phyloP scores from a whole-genome alignment of 2,888 invertebrate genomes.

The Cecidostiba fungosa region DNA sequence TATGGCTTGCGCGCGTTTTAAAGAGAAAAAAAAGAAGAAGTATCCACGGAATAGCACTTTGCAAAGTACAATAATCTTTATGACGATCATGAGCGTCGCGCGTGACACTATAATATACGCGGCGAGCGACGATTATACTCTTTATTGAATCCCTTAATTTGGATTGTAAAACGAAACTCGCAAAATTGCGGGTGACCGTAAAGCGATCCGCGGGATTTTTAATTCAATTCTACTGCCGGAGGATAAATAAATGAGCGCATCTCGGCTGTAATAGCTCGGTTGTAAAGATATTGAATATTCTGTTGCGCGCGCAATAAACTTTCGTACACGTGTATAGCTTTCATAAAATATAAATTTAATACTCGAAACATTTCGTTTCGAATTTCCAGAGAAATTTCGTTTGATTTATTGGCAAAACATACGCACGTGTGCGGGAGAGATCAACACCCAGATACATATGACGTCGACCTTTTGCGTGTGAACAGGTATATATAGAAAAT shows the following conservation, averaged over 20 bases:
- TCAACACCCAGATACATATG: not conserved
- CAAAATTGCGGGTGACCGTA: not conserved
- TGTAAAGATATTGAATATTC: slow-evolving; percentile 9
- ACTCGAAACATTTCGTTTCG: not conserved
- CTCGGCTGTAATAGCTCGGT: not conserved
- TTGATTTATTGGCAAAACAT: too few relatives aligned
- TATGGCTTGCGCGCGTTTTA: not conserved
- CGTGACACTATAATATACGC: not conserved
- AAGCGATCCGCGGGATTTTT: not conserved
- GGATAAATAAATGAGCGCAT: not conserved
- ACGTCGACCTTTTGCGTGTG: not conserved
- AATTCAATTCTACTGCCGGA: not conserved
- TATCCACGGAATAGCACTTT: not conserved
- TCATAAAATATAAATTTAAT: not conserved
- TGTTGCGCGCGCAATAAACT: not conserved
- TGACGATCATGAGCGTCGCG: not conserved
- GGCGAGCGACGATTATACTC: too few relatives aligned
- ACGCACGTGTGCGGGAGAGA: too few relatives aligned
- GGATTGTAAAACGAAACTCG: slow-evolving; percentile 11
- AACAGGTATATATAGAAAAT: not conserved
- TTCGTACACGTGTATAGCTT: not conserved
- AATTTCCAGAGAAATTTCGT: too few relatives aligned
- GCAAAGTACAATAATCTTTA: slow-evolving; percentile 12
- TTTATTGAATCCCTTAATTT: slow-evolving; percentile 3
- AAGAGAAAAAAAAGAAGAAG: not conserved